Percentiles rank a stretch among this genome's conserved stretches.
phyloP scores from a whole-genome alignment of 2,888 invertebrate genomes.

The Acholoe squamosa region DNA sequence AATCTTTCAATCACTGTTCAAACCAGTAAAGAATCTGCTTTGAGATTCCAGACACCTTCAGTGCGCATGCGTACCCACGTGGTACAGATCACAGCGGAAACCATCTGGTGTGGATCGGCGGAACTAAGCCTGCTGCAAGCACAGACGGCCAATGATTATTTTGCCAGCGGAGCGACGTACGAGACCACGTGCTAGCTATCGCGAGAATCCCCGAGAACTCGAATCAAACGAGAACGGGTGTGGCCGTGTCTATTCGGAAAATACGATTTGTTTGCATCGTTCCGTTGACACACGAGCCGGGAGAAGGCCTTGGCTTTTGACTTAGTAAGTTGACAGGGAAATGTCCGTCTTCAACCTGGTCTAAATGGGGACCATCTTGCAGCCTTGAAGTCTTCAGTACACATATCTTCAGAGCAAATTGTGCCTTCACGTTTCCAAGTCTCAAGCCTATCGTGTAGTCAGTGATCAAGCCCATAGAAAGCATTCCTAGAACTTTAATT shows the following conservation, averaged over 20 bases:
- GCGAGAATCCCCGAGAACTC: slow-evolving; percentile 13
- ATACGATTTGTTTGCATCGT: slow-evolving; percentile 20
- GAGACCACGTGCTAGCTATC: slow-evolving; percentile 47
- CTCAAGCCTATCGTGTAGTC: too few relatives aligned
- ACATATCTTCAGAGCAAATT: too few relatives aligned
- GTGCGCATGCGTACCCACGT: neutral
- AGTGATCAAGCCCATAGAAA: too few relatives aligned
- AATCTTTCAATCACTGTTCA: too few relatives aligned
- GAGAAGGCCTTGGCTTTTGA: slow-evolving; percentile 48
- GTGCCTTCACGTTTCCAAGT: too few relatives aligned
- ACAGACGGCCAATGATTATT: slow-evolving; percentile 19
- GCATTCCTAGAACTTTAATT: too few relatives aligned
- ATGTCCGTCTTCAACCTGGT: neutral
- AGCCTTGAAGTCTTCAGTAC: too few relatives aligned
- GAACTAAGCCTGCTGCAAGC: slow-evolving; percentile 12
- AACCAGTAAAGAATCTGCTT: neutral
- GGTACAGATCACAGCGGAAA: neutral
- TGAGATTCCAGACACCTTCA: neutral
- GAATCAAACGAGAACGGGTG: neutral
- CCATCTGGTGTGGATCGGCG: slow-evolving; percentile 37
- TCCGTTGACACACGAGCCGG: neutral
- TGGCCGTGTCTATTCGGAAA: neutral
- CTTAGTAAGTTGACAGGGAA: neutral
- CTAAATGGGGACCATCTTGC: neutral
- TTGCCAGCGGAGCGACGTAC: slow-evolving; percentile 27